A percentile compares a stretch with the other conserved stretches of the same genome.
Conservation (phyloP, 2,797 vertebrate genomes). For the Pangasius larnaudii region DNA sequence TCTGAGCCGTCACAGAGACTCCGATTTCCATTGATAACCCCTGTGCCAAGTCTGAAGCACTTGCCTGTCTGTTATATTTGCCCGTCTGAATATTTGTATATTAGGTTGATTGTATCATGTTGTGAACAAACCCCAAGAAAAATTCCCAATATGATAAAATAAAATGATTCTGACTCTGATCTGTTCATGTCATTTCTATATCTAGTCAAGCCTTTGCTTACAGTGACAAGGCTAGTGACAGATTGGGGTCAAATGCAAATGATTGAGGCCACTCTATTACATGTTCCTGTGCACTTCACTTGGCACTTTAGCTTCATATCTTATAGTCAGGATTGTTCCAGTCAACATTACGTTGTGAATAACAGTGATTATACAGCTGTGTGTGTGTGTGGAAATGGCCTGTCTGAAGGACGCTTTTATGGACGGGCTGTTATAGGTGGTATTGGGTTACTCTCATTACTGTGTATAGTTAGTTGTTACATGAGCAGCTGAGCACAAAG, state of each 20-base stretch:
- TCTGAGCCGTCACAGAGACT: too few relatives aligned
- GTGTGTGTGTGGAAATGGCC: neutral
- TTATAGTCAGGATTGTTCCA: neutral
- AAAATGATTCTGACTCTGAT: too few relatives aligned
- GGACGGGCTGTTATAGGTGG: neutral
- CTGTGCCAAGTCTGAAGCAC: too few relatives aligned
- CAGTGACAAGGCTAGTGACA: neutral
- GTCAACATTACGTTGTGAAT: neutral
- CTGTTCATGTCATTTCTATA: neutral
- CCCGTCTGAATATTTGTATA: too few relatives aligned
- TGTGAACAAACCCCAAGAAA: too few relatives aligned
- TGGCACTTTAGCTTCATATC: neutral
- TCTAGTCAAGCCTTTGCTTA: neutral
- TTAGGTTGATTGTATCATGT: too few relatives aligned
- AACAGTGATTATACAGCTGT: neutral
- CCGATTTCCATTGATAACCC: too few relatives aligned
- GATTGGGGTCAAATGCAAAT: neutral
- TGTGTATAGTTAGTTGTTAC: constrained; percentile 18
- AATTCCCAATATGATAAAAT: too few relatives aligned
- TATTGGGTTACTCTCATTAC: neutral
- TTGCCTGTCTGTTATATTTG: too few relatives aligned
- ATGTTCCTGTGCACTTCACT: neutral
- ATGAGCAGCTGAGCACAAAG: constrained; percentile 4
- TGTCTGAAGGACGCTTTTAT: neutral
- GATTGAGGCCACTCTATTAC: neutral